Evolutionary conservation across 2,797 vertebrate genomes (phyloP).

Genomic region (Enteromius argenteus): DNA sequence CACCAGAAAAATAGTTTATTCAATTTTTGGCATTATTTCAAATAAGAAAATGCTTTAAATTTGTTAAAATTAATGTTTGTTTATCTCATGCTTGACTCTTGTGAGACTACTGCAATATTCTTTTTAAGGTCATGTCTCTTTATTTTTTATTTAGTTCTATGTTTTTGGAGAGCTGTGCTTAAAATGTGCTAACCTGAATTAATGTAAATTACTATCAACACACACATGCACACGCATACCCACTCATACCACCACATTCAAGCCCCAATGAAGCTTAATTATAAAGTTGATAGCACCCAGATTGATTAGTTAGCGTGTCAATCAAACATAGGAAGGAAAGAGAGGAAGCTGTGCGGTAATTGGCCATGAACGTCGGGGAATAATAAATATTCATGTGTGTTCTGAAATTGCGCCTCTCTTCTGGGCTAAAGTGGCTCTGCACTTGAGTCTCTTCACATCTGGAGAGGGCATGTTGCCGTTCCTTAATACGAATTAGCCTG

Average conservation of each 20-base stretch:
- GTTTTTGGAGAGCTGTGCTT: constrained; percentile 19
- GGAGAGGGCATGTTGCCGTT: constrained; percentile 19
- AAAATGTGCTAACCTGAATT: constrained; percentile 12
- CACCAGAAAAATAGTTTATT: neutral
- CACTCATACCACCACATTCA: constrained; percentile 1
- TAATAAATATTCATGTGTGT: constrained; percentile 67
- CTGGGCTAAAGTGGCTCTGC: constrained; percentile 39
- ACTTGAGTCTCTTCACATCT: constrained; percentile 45
- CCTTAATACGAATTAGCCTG: constrained; percentile 55
- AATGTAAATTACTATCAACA: constrained; percentile 26
- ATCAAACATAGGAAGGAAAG: constrained; percentile 59
- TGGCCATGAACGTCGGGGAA: constrained; percentile 40
- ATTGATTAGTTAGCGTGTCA: constrained; percentile 63
- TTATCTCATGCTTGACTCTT: constrained; percentile 24
- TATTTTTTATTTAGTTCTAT: neutral
- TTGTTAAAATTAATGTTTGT: constrained; percentile 6
- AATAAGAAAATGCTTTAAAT: no score
- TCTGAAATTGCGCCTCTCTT: constrained; percentile 21
- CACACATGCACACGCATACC: constrained; percentile 5
- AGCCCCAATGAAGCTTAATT: constrained; percentile 58
- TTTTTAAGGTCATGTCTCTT: constrained; percentile 30
- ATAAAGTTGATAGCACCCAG: constrained; percentile 54
- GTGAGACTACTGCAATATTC: neutral
- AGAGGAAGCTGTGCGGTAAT: constrained; percentile 57
- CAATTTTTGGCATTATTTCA: no score